Evolutionary conservation across 2,113 vertebrate genomes (phyloP), one percentile per base, ranked within the genome.

Genomic region (Canis aureus): DNA sequence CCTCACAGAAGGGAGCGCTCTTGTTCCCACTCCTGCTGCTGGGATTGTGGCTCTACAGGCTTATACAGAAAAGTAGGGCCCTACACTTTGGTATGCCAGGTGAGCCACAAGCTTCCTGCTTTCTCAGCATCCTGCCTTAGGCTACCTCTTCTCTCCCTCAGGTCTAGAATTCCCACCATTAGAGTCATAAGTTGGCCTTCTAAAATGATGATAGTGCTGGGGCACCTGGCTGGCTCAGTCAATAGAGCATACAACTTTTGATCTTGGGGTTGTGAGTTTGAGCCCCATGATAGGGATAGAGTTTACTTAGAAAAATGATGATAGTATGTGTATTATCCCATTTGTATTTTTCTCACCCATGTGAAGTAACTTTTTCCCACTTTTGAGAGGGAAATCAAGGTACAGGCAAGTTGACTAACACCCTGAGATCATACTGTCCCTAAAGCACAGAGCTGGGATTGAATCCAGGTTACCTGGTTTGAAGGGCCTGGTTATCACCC

Each of bases 1-100:
- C 20, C 32, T 94, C 25, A 1, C 53, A 0, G 12, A 81, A 53
- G 5, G 15, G 51, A 12, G 5, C 0, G 0, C 10, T 73, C 55
- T 73, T 25, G 1, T 35, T 38, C 32, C 38, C 13, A 17, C 22
- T 16, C 15, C 11, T 29, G 62, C 43, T 64, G 20, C 55, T 15
- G 16, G 23, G 49, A 19, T 51, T 16, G 10, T 25, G 38, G 49
- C 13, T 59, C n/a, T 57, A 13, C 22, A 13, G 29, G 19, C 13
- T 22, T 11, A 10, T 35, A 62, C 22, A 25, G 59, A 83, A 35
- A 66, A 80, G 22, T 17, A 20, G 27, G 57, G 25, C 51, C 79
- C 79, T 78, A 5, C 32, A 16, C 6, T 60, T 49, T 8, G 20
- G 73, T 27, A 8, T 27, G 29, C 43, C 23, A 4, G 12, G 74